phyloP scores from a whole-genome alignment of 2,797 vertebrate species.

The Pipistrellus pygmaeus region DNA sequence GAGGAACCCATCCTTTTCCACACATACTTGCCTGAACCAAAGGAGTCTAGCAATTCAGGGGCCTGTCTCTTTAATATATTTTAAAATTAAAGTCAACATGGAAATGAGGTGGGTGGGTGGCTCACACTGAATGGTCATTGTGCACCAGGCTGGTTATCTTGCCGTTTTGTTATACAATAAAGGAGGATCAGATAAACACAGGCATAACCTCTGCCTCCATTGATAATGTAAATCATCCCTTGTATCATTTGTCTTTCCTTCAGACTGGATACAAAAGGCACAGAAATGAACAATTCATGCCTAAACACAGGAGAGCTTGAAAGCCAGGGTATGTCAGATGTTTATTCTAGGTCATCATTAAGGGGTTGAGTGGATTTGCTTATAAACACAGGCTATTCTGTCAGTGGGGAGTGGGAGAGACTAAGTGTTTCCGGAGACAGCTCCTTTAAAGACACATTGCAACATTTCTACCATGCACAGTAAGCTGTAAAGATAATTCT shows the following conservation, averaged over 20 bases:
- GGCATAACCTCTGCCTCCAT: slow-evolving; percentile 84
- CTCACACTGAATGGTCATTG: slow-evolving; percentile 78
- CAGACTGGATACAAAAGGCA: slow-evolving; percentile 85
- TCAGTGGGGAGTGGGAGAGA: slow-evolving; percentile 61
- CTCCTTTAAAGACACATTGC: slow-evolving; percentile 80
- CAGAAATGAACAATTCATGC: slow-evolving; percentile 87
- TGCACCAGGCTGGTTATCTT: slow-evolving; percentile 80
- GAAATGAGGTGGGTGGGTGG: slow-evolving; percentile 67
- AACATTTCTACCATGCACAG: slow-evolving; percentile 71
- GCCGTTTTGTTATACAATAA: slow-evolving; percentile 82
- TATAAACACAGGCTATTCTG: slow-evolving; percentile 83
- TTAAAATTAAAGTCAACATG: slow-evolving; percentile 83
- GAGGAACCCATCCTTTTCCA: slow-evolving; percentile 50
- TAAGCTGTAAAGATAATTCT: slow-evolving; percentile 81
- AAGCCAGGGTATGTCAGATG: slow-evolving; percentile 82
- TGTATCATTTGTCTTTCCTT: slow-evolving; percentile 86
- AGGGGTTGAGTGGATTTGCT: slow-evolving; percentile 79
- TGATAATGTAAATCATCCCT: slow-evolving; percentile 87
- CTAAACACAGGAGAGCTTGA: slow-evolving; percentile 86
- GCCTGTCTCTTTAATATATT: slow-evolving; percentile 72
- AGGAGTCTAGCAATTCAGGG: slow-evolving; percentile 56
- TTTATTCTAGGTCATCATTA: slow-evolving; percentile 85
- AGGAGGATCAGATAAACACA: slow-evolving; percentile 86
- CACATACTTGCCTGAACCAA: slow-evolving; percentile 3
- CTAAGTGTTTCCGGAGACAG: slow-evolving; percentile 57